phyloP scores from a whole-genome alignment of 2,113 vertebrate genomes.

The Rhineura floridana region DNA sequence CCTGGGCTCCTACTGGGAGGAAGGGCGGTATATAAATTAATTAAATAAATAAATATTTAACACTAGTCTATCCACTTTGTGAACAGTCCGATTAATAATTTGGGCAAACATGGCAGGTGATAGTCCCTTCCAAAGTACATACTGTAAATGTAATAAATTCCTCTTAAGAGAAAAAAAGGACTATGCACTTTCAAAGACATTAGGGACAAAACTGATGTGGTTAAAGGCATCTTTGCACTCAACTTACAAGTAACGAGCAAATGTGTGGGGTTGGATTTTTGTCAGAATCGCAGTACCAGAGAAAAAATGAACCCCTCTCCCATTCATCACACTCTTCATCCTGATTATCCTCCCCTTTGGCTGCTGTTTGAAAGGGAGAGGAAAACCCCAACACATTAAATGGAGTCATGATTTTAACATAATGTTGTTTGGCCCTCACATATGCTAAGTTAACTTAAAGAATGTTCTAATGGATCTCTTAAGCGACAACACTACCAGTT shows the following conservation, averaged over 20 bases:
- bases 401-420: neutral
- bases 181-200: neutral
- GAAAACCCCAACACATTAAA: neutral
- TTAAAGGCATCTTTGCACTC: no score
- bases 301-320: neutral
- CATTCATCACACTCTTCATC: neutral
- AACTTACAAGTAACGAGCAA: no score
- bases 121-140: no score
- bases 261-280: neutral
- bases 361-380: neutral
- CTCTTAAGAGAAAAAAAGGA: neutral
- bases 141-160: no score
- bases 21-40: neutral
- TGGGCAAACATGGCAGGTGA: neutral
- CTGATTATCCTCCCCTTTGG: neutral
- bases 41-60: neutral
- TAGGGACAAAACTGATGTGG: no score
- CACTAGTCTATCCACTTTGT: neutral
- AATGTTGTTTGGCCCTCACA: neutral
- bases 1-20: no score
- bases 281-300: neutral
- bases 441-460: neutral
- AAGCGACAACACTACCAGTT: neutral
- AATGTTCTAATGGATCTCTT: neutral
- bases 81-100: neutral